Conservation (phyloP, 2,797 vertebrate species). For the Poecilia picta region DNA sequence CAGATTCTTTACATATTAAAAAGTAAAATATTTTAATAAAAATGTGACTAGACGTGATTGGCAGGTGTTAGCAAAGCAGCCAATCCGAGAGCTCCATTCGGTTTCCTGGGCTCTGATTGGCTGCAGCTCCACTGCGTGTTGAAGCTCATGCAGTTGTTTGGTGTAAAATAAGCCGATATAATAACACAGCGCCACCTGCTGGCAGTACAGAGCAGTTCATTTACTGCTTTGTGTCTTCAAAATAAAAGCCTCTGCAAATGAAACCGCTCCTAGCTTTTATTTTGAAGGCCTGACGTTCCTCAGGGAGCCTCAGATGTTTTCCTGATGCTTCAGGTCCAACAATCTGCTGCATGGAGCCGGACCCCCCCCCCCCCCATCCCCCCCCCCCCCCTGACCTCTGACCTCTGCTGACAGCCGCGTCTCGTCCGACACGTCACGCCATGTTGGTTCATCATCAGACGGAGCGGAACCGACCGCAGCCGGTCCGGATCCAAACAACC, state of each 20-base stretch:
- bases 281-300: background rate
- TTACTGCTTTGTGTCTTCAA: background rate
- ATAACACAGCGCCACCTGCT: background rate
- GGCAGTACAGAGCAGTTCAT: background rate
- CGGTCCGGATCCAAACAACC: slow-evolving; percentile 60
- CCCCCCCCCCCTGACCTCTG: background rate
- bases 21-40: too few relatives aligned
- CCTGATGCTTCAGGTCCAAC: background rate
- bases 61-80: too few relatives aligned
- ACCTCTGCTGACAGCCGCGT: slow-evolving; percentile 27
- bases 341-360: background rate
- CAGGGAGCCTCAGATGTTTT: background rate
- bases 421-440: slow-evolving; percentile 51
- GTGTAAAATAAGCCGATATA: too few relatives aligned
- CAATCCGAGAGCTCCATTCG: too few relatives aligned
- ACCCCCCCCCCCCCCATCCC: too few relatives aligned
- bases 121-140: too few relatives aligned
- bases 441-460: slow-evolving; percentile 46
- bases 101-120: too few relatives aligned
- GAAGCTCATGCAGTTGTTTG: too few relatives aligned
- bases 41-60: too few relatives aligned
- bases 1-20: too few relatives aligned
- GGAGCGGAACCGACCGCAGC: slow-evolving; percentile 48
- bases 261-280: background rate
- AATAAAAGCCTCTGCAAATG: background rate